phyloP scores from a whole-genome alignment of 2,113 vertebrate species.

The Camelus bactrianus region DNA sequence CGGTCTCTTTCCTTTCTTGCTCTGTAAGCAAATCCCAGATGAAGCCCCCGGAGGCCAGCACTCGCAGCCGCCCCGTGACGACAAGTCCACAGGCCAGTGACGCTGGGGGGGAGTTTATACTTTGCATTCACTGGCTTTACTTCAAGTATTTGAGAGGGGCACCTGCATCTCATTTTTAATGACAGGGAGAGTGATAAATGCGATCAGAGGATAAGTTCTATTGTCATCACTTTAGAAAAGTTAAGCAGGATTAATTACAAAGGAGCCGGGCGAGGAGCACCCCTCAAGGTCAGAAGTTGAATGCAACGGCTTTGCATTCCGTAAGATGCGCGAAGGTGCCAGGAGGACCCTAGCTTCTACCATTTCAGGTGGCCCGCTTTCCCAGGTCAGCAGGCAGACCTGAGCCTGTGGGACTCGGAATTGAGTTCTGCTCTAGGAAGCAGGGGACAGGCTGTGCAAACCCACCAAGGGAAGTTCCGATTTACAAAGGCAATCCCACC shows the following conservation, averaged over 20 bases:
- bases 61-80: accelerated
- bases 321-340: accelerated
- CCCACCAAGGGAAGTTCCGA: neutral
- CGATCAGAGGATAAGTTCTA: neutral
- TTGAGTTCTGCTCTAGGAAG: neutral
- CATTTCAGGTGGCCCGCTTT: accelerated
- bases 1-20: neutral
- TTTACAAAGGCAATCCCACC: accelerated
- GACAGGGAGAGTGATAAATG: slow-evolving; percentile 51
- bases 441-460: neutral
- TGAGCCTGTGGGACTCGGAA: neutral
- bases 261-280: neutral
- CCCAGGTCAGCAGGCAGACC: neutral
- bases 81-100: neutral
- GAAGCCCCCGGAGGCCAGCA: neutral
- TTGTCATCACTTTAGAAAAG: neutral
- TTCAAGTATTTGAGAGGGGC: slow-evolving; percentile 44
- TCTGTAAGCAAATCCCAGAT: neutral
- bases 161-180: neutral
- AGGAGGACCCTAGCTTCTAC: neutral
- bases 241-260: neutral
- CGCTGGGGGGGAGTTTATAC: neutral
- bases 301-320: neutral
- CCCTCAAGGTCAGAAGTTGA: neutral
- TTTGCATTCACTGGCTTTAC: neutral